A percentile compares a stretch with the other conserved stretches of the same genome.
phyloP scores from a whole-genome alignment of 1,140 invertebrate species.

The Arion vulgaris region DNA sequence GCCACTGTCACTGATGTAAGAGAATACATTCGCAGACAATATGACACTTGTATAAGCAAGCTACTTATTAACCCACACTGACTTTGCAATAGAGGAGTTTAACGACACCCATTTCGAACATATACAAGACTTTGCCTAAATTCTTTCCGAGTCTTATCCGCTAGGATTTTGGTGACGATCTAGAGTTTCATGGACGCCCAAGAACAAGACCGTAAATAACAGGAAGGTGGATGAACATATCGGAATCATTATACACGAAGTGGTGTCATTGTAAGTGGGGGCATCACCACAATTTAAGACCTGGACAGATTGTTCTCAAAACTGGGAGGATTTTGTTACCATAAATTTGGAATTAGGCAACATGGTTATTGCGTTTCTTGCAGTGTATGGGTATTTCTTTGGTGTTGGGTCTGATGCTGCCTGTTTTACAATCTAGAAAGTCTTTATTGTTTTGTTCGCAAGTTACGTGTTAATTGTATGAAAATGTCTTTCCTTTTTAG shows the following conservation, averaged over 20 bases:
- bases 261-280: background rate
- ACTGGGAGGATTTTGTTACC: background rate
- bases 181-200: background rate
- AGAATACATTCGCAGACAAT: too few species aligned
- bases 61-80: too few species aligned
- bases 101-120: too few species aligned
- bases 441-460: too few species aligned
- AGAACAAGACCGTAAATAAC: background rate
- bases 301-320: background rate
- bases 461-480: too few species aligned
- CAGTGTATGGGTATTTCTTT: background rate
- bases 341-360: background rate
- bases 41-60: too few species aligned
- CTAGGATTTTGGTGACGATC: background rate
- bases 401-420: too few species aligned
- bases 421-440: too few species aligned
- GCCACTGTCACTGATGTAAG: too few species aligned
- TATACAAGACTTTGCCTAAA: too few species aligned
- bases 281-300: background rate
- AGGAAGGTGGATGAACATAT: background rate
- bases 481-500: background rate
- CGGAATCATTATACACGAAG: background rate
- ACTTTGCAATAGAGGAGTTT: too few species aligned
- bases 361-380: background rate
- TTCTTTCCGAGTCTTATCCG: too few species aligned